These are phyloP conservation scores for Lacerta agilis DNA, from an alignment of 2,797 vertebrate species.

Conservation along the genomic window DNA sequence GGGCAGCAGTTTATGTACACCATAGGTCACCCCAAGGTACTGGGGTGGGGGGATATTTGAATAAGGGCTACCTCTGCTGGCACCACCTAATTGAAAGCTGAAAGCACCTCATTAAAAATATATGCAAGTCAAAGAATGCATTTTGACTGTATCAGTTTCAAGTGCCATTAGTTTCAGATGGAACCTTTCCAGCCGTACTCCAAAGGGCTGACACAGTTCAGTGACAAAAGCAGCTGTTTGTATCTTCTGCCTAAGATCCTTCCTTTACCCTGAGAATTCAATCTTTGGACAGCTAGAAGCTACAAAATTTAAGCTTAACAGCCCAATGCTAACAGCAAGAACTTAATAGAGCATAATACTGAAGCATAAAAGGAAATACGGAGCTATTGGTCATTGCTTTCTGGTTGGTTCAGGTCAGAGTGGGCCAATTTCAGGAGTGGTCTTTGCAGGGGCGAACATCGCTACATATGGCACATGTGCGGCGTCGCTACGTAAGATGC, in stretches of 20 bases:
- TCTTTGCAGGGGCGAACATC: not conserved
- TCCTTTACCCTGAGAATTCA: not conserved
- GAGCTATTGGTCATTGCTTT: not conserved
- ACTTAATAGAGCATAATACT: not conserved
- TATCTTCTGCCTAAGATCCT: not conserved
- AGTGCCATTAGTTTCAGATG: conserved; percentile 27
- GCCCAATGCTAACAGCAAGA: not conserved
- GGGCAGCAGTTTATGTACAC: conserved; percentile 16
- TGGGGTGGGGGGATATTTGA: not conserved
- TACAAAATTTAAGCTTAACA: not conserved
- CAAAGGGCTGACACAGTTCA: conserved; percentile 19
- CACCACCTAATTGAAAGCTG: conserved; percentile 28
- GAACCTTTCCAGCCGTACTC: conserved; percentile 32
- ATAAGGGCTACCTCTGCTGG: conserved; percentile 42
- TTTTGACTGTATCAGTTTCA: conserved; percentile 33
- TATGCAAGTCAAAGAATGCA: conserved; percentile 14
- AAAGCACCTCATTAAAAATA: conserved; percentile 56
- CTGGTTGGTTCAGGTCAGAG: not conserved
- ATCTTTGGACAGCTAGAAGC: not conserved
- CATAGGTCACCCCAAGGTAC: conserved; percentile 37
- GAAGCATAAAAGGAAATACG: not conserved
- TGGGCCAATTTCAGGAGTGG: not conserved
- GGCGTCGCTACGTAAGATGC: no score
- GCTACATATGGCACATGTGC: no score
- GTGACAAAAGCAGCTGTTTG: not conserved